These are phyloP conservation scores for Hyposmocoma kahamanoa DNA, from an alignment of 1,140 invertebrate genomes.

Conservation along the genomic window DNA sequence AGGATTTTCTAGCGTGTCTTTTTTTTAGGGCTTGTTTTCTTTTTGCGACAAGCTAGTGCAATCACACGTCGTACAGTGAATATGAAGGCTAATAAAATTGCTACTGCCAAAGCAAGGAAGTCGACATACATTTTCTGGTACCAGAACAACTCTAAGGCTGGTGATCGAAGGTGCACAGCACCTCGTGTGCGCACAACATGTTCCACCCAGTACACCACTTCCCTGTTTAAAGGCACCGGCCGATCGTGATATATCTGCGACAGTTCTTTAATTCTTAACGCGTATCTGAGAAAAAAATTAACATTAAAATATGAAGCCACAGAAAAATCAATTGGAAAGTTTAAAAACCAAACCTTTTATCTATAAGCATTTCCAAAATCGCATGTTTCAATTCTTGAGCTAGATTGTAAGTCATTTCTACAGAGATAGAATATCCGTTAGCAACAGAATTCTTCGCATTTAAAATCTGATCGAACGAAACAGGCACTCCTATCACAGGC, in stretches of 20 bases:
- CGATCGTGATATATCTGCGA: slow-evolving; percentile 25
- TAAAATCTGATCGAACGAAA: slow-evolving; percentile 76
- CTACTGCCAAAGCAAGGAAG: slow-evolving; percentile 3
- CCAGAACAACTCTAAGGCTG: slow-evolving; percentile 53
- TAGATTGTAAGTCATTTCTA: slow-evolving; percentile 1
- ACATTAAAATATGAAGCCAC: no score
- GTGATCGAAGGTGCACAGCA: slow-evolving; percentile 62
- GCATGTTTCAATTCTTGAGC: not conserved
- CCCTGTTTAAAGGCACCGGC: slow-evolving; percentile 15
- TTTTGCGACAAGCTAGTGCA: no score
- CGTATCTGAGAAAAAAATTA: slow-evolving; percentile 18
- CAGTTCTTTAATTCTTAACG: slow-evolving; percentile 17
- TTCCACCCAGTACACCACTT: slow-evolving; percentile 34
- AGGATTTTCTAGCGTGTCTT: no score
- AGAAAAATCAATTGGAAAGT: no score
- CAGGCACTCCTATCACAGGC: slow-evolving; percentile 77
- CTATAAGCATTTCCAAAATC: not conserved
- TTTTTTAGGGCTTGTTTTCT: no score
- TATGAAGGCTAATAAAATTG: not conserved
- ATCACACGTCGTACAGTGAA: not conserved
- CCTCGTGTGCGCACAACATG: slow-evolving; percentile 41
- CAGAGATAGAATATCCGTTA: slow-evolving; percentile 9
- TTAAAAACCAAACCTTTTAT: not conserved
- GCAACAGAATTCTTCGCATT: slow-evolving; percentile 35
- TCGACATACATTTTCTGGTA: slow-evolving; percentile 33